Evolutionary conservation across 2,797 vertebrate species (phyloP), one percentile per base, ranked within the genome.

Genomic region (Danio albolineatus): DNA sequence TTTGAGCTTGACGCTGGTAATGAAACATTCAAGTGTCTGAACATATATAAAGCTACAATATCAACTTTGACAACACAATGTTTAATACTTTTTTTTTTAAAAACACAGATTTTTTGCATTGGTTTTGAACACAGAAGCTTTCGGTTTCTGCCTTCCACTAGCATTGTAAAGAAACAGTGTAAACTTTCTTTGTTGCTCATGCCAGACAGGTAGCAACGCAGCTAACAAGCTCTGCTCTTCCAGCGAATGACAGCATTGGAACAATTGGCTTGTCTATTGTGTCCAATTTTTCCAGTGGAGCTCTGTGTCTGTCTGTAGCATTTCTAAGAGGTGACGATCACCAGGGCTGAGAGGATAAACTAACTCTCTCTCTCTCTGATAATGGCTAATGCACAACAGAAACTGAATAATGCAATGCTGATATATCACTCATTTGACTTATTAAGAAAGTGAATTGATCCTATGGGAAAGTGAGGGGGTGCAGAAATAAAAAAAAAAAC

Each of bases 321-420:
- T 65, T 65, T 70, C 76, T 28, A 76, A 64, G 17, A 76, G n/a
- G 39, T 54, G 14, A 56, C 61, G 9, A 54, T 53, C 60, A 62
- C 14, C 10, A 10, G 5, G n/a, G 10, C 16, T 39, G 72, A 61
- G 16, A 13, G 44, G 7, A 75, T 28, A 12, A 53, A 75, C n/a
- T 43, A 53, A 19, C 38, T 41, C 12, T 64, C 62, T 75, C 46
- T 38, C 16, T 41, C 28, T 28, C 28, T 70, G 36, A 10, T 9
- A 19, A 61, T 61, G 6, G 9, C 54, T 48, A 10, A 6, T 46
- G 9, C 10, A 0, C 16, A 71, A 19, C n/a, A 57, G n/a, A 44
- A 49, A 53, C 49, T 39, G 36, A n/a, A 0, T 1, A 70, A 16
- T 41, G 38, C 17, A 39, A n/a, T 43, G 61, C 38, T 64, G 38